Percentiles rank a stretch among this genome's conserved stretches.
phyloP scores from a whole-genome alignment of 2,797 vertebrate genomes.

The Coregonus suidteri region DNA sequence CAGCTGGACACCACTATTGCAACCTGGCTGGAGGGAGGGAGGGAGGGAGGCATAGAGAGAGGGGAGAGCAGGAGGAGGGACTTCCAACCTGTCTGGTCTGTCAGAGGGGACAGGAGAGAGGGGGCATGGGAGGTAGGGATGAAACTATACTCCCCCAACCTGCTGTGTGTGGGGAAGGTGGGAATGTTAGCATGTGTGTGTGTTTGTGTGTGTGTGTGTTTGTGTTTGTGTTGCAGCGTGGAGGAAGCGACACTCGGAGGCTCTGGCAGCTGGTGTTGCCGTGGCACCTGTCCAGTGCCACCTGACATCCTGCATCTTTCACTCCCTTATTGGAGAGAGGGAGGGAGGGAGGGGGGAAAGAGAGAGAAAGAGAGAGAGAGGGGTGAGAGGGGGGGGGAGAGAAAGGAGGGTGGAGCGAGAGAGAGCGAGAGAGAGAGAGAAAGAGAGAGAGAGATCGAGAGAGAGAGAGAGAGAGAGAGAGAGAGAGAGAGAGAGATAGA shows the following conservation, averaged over 20 bases:
- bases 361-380: constrained; percentile 15
- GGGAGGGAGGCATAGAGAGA: too few relatives aligned
- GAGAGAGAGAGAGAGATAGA: too few relatives aligned
- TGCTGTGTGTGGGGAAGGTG: constrained; percentile 32
- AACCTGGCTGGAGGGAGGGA: constrained; percentile 11
- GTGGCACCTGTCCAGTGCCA: constrained; percentile 82
- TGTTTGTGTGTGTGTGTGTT: constrained; percentile 3
- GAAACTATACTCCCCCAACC: constrained; percentile 21
- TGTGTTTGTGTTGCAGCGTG: constrained; percentile 56
- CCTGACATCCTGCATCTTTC: constrained; percentile 84
- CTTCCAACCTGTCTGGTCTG: constrained; percentile 37
- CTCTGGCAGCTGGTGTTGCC: constrained; percentile 80
- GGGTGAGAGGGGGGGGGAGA: too few relatives aligned
- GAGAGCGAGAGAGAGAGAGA: constrained; percentile 10
- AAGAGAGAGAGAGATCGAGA: too few relatives aligned
- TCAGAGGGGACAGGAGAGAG: neutral
- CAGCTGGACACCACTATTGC: constrained; percentile 69
- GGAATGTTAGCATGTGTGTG: constrained; percentile 35
- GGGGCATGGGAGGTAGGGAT: constrained; percentile 37
- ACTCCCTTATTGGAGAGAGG: constrained; percentile 85
- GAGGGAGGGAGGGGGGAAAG: constrained; percentile 7
- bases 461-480: too few relatives aligned
- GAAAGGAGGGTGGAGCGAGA: constrained; percentile 9
- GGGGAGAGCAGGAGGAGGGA: constrained; percentile 5
- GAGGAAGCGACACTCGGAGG: constrained; percentile 64